Evolutionary conservation across 2,888 invertebrate species (phyloP).

Genomic region (Embidobia sp.): DNA sequence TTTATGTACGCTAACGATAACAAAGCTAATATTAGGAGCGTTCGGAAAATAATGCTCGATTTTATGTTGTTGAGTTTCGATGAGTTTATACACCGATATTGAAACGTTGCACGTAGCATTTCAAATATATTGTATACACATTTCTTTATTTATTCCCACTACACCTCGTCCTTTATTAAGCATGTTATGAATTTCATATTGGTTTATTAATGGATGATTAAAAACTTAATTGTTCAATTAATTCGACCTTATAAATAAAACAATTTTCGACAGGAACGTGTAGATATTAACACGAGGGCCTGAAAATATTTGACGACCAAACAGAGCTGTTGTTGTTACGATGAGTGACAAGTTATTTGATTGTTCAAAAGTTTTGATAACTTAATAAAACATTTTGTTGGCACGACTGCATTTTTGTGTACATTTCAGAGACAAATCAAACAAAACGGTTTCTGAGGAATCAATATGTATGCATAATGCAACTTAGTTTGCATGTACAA

Average conservation of each 20-base stretch:
- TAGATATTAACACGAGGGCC: too few species aligned
- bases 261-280: too few species aligned
- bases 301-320: constrained; percentile 26
- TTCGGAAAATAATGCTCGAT: constrained; percentile 43
- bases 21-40: constrained; percentile 47
- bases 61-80: constrained; percentile 33
- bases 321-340: constrained; percentile 18
- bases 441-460: constrained; percentile 54
- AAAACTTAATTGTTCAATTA: too few species aligned
- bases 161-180: too few species aligned
- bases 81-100: constrained; percentile 38
- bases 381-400: constrained; percentile 55
- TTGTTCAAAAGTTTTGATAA: constrained; percentile 44
- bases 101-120: neutral
- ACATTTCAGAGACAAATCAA: constrained; percentile 51
- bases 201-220: too few species aligned
- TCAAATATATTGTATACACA: neutral
- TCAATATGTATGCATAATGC: constrained; percentile 58
- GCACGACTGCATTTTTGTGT: constrained; percentile 51
- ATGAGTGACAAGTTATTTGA: constrained; percentile 22
- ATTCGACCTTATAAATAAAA: too few species aligned
- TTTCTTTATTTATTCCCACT: too few species aligned
- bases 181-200: too few species aligned
- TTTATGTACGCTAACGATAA: constrained; percentile 36
- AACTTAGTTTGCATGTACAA: constrained; percentile 49